Percentiles rank a stretch among this genome's conserved stretches.
Conservation (phyloP, 2,113 vertebrate genomes). For the Caloenas nicobarica region DNA sequence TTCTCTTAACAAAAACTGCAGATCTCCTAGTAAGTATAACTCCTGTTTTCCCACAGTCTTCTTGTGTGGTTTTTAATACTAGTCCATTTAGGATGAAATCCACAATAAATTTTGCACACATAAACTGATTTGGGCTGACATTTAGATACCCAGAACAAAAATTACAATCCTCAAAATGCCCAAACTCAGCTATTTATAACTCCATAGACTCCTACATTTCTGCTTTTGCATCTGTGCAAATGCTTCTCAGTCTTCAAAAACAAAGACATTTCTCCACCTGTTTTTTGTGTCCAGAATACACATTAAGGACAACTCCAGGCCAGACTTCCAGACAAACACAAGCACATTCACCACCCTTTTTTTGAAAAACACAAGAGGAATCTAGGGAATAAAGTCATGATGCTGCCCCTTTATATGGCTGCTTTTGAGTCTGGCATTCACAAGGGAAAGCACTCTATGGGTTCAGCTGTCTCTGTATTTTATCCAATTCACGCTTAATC, state of each 20-base stretch:
- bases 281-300: background rate
- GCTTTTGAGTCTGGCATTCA: background rate
- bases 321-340: background rate
- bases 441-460: background rate
- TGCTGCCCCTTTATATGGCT: background rate
- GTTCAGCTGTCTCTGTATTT: background rate
- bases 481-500: background rate
- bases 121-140: background rate
- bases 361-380: background rate
- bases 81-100: background rate
- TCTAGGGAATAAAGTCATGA: background rate
- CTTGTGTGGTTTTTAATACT: background rate
- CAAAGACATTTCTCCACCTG: background rate
- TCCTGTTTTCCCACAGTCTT: background rate
- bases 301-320: background rate
- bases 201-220: background rate
- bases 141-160: background rate
- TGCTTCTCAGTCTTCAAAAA: background rate
- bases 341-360: background rate
- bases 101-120: background rate
- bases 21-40: background rate
- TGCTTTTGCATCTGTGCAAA: background rate
- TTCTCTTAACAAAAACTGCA: background rate
- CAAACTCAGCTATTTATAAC: background rate
- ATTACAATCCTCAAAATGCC: background rate